Conservation (phyloP, 2,113 vertebrate species). For the Conger conger region DNA sequence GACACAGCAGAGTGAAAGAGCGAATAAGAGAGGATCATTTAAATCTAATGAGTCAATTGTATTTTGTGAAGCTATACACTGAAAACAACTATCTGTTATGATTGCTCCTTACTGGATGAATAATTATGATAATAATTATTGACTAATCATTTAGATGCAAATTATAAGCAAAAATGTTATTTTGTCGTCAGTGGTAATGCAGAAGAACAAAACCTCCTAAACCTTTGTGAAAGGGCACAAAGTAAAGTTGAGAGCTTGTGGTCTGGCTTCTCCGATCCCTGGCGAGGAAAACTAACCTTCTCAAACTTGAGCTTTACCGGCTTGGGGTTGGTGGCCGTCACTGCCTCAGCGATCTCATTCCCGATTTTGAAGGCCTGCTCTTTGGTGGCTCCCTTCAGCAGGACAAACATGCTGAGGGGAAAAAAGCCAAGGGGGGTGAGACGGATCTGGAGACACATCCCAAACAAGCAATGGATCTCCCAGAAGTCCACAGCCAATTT, state of each 20-base stretch:
- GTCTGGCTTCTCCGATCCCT: neutral
- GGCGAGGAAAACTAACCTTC: slow-evolving; percentile 73
- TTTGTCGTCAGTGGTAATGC: neutral
- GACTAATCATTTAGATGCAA: neutral
- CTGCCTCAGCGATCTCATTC: slow-evolving; percentile 94
- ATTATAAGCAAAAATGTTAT: neutral
- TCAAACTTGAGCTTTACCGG: slow-evolving; percentile 97
- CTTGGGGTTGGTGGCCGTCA: slow-evolving; percentile 94
- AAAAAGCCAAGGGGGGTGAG: neutral
- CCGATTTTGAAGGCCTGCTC: slow-evolving; percentile 98
- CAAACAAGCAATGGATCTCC: neutral
- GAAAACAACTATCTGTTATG: neutral
- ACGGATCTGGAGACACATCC: neutral
- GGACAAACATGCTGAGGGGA: slow-evolving; percentile 86
- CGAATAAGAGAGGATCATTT: too few species aligned
- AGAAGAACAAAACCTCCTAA: neutral
- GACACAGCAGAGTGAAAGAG: slow-evolving; percentile 17
- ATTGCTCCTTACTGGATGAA: neutral
- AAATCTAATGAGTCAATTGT: neutral
- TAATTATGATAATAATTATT: neutral
- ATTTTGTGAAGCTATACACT: neutral
- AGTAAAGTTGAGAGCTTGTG: neutral
- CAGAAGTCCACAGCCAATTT: too few species aligned
- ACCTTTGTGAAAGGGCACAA: too few species aligned
- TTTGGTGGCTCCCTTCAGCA: slow-evolving; percentile 95